These are phyloP conservation scores for Agrilus biguttatus DNA, from an alignment of 2,888 invertebrate species.

Conservation along the genomic window DNA sequence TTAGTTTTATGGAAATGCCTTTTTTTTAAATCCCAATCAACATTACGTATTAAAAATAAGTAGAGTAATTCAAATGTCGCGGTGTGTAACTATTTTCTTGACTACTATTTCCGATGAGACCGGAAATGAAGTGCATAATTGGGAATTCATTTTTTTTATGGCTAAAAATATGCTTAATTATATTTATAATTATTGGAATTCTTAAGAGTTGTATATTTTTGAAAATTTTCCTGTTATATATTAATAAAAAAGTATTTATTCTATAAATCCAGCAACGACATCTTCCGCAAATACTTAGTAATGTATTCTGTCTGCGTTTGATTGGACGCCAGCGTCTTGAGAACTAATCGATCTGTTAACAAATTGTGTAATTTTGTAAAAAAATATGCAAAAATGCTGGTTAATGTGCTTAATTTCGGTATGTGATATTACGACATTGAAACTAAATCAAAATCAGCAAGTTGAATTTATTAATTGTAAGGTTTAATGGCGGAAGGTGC, in stretches of 20 bases:
- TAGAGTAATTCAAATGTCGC: background rate
- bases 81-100: background rate
- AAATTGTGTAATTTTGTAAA: slow-evolving; percentile 5
- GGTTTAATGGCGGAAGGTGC: slow-evolving; percentile 50
- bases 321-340: slow-evolving; percentile 13
- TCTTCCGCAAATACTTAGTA: slow-evolving; percentile 8
- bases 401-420: slow-evolving; percentile 7
- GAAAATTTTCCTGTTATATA: background rate
- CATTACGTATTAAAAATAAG: too few species aligned
- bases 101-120: background rate
- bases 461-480: slow-evolving; percentile 31
- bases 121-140: background rate
- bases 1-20: background rate
- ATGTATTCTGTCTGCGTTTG: slow-evolving; percentile 11
- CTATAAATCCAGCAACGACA: slow-evolving; percentile 7
- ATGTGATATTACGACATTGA: slow-evolving; percentile 4
- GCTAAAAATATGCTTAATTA: background rate
- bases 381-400: slow-evolving; percentile 5
- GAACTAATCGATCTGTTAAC: slow-evolving; percentile 10
- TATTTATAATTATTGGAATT: background rate
- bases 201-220: background rate
- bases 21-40: too few species aligned
- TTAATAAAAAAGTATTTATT: slow-evolving; percentile 4
- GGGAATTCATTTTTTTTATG: background rate
- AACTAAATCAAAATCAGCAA: slow-evolving; percentile 16